phyloP scores from a whole-genome alignment of 2,888 invertebrate species.

The Cryptus armator region DNA sequence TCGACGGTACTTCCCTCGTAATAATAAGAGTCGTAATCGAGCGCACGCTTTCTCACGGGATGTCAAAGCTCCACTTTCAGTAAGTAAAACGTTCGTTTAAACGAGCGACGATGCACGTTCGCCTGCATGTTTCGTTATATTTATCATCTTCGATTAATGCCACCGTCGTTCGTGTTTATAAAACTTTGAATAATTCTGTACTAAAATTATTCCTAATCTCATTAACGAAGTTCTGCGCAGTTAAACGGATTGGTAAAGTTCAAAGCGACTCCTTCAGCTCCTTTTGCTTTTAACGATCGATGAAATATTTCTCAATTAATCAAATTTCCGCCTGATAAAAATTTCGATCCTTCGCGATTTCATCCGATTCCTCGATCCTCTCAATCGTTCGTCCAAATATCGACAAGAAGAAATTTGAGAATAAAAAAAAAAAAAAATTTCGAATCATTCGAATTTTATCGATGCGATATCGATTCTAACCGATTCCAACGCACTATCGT shows the following conservation, averaged over 20 bases:
- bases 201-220: not conserved
- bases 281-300: not conserved
- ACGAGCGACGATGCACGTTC: conserved; percentile 15
- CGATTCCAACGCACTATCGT: conserved; percentile 48
- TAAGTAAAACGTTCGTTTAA: conserved; percentile 51
- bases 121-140: conserved; percentile 14
- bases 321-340: not conserved
- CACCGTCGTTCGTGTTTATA: not conserved
- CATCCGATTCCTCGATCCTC: not conserved
- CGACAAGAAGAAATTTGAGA: not conserved
- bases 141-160: not conserved
- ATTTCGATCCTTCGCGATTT: not conserved
- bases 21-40: conserved; percentile 21
- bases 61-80: conserved; percentile 46
- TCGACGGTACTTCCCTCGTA: conserved; percentile 9
- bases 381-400: not conserved
- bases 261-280: not conserved
- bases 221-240: not conserved
- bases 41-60: conserved; percentile 61
- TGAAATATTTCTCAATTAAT: not conserved
- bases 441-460: not conserved
- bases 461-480: not conserved
- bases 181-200: not conserved
- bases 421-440: not conserved
- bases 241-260: not conserved